phyloP scores from a whole-genome alignment of 2,797 vertebrate genomes.

The Eurystomus glaucurus region DNA sequence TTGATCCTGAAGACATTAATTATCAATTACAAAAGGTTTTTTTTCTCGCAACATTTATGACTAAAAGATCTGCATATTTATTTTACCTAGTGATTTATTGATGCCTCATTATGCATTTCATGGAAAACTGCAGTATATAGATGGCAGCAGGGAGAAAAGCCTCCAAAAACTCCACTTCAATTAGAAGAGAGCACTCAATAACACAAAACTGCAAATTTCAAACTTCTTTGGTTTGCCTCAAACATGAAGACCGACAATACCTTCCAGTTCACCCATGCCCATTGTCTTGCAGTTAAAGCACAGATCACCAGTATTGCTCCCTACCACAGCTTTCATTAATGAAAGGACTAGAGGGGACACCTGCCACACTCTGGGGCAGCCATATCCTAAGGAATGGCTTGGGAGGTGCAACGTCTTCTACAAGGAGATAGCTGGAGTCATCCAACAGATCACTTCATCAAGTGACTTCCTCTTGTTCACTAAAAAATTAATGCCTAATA shows the following conservation, averaged over 20 bases:
- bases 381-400: neutral
- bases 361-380: neutral
- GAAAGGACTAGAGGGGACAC: neutral
- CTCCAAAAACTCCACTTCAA: conserved; percentile 76
- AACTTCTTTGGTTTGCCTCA: conserved; percentile 58
- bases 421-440: neutral
- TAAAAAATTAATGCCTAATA: neutral
- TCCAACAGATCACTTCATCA: neutral
- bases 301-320: neutral
- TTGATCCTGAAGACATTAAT: conserved; percentile 84
- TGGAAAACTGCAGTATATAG: conserved; percentile 77
- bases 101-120: conserved; percentile 66
- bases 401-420: neutral
- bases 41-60: conserved; percentile 75
- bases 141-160: conserved; percentile 45
- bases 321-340: neutral
- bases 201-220: conserved; percentile 38
- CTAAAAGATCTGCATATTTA: conserved; percentile 79
- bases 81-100: conserved; percentile 83
- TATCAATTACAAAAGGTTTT: conserved; percentile 85
- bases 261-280: neutral
- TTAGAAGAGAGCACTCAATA: conserved; percentile 69
- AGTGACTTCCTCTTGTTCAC: neutral
- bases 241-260: neutral
- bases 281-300: neutral